Evolutionary conservation across 2,797 vertebrate genomes (phyloP).

Genomic region (Agapornis canus): DNA sequence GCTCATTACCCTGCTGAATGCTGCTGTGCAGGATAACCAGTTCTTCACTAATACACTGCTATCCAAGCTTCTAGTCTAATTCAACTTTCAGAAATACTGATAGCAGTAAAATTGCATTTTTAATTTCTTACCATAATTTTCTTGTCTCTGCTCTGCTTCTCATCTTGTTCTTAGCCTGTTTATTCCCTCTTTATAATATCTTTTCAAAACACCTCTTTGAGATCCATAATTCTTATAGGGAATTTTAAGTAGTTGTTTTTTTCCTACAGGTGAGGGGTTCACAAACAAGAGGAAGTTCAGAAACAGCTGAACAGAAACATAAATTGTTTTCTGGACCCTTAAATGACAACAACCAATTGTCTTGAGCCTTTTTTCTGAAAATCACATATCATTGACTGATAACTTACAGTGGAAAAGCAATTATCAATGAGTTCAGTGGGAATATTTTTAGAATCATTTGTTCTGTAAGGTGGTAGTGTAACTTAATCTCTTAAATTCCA

Average conservation of each 20-base stretch:
- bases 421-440: background rate
- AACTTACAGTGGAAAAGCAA: background rate
- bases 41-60: constrained; percentile 33
- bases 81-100: background rate
- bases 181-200: constrained; percentile 1
- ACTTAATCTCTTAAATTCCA: background rate
- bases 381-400: background rate
- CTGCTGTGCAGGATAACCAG: constrained; percentile 41
- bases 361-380: constrained; percentile 29
- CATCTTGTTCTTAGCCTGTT: constrained; percentile 51
- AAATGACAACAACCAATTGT: background rate
- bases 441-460: constrained; percentile 19
- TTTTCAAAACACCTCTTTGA: constrained; percentile 48
- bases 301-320: constrained; percentile 4
- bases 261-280: background rate
- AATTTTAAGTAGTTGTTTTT: constrained; percentile 35
- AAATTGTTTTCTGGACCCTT: constrained; percentile 20
- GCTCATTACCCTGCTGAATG: constrained; percentile 12
- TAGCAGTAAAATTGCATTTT: constrained; percentile 8
- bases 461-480: constrained; percentile 6
- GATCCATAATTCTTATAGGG: constrained; percentile 40
- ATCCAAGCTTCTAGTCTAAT: background rate
- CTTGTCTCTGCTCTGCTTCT: constrained; percentile 46
- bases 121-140: constrained; percentile 44
- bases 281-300: constrained; percentile 10